Percentiles rank a stretch among this genome's conserved stretches.
Conservation (phyloP, 2,888 invertebrate genomes). For the Watsonalla cultraria region DNA sequence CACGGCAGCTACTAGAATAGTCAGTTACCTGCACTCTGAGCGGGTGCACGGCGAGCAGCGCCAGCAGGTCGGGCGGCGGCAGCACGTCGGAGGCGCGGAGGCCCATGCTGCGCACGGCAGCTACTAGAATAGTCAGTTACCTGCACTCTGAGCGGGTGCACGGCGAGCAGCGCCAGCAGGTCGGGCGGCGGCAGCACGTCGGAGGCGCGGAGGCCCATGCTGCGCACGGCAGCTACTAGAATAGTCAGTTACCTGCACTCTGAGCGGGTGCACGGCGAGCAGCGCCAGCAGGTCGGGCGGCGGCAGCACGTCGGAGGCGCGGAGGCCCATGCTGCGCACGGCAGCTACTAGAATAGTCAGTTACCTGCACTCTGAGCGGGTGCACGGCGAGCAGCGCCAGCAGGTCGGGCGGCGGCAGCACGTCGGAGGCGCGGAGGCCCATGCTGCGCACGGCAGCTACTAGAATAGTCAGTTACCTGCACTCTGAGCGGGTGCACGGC, state of each 20-base stretch:
- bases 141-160: constrained; percentile 95
- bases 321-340: constrained; percentile 87
- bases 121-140: too few relatives aligned
- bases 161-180: constrained; percentile 88
- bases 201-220: constrained; percentile 86
- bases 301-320: constrained; percentile 88
- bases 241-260: constrained; percentile 91
- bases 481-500: constrained; percentile 95
- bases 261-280: constrained; percentile 93
- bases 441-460: constrained; percentile 88
- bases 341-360: too few relatives aligned
- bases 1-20: too few relatives aligned
- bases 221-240: constrained; percentile 88
- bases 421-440: constrained; percentile 86
- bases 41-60: constrained; percentile 93
- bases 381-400: constrained; percentile 93
- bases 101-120: constrained; percentile 89
- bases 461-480: constrained; percentile 89
- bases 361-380: constrained; percentile 94
- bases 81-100: constrained; percentile 87
- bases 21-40: constrained; percentile 91
- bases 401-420: constrained; percentile 88
- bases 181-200: constrained; percentile 90
- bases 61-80: constrained; percentile 87
- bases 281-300: constrained; percentile 86